Conservation (phyloP, 30 jellyfish, hydroid and myxozoan genomes). For the Chironex yamaguchii region DNA sequence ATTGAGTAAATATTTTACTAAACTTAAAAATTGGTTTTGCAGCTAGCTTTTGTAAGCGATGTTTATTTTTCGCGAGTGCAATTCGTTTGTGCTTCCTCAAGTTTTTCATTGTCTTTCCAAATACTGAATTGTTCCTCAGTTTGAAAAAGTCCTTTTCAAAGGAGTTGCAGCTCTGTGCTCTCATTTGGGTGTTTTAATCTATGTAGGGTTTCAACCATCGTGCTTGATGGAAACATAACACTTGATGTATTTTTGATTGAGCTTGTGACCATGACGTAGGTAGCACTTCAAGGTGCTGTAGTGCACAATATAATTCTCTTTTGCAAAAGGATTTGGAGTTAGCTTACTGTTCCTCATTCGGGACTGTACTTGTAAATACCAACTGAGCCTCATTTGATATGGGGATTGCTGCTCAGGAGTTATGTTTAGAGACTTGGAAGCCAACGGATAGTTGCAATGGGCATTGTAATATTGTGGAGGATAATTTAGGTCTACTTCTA, state of each 20-base stretch:
- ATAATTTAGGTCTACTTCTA: constrained; percentile 35
- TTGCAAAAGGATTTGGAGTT: constrained; percentile 7
- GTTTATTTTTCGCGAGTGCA: background rate
- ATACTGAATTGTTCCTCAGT: constrained; percentile 56
- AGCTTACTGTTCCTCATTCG: background rate
- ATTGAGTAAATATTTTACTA: background rate
- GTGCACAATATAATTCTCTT: background rate
- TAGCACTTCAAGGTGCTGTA: background rate
- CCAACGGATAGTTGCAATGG: constrained; percentile 54
- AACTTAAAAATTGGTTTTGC: background rate
- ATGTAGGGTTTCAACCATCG: constrained; percentile 30
- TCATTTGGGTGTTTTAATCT: background rate
- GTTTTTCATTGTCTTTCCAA: constrained; percentile 55
- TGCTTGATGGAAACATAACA: background rate
- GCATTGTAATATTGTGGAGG: constrained; percentile 29
- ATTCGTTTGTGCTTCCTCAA: background rate
- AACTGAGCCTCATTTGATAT: no score
- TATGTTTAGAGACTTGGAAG: constrained; percentile 28
- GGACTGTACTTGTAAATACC: background rate
- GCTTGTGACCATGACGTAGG: background rate
- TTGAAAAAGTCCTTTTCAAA: constrained; percentile 9
- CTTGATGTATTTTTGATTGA: constrained; percentile 5
- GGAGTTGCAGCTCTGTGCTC: background rate
- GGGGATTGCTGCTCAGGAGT: constrained; percentile 7
- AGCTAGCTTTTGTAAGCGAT: background rate